Conservation (phyloP, 2,888 invertebrate species). For the Microplitis deprimator region DNA sequence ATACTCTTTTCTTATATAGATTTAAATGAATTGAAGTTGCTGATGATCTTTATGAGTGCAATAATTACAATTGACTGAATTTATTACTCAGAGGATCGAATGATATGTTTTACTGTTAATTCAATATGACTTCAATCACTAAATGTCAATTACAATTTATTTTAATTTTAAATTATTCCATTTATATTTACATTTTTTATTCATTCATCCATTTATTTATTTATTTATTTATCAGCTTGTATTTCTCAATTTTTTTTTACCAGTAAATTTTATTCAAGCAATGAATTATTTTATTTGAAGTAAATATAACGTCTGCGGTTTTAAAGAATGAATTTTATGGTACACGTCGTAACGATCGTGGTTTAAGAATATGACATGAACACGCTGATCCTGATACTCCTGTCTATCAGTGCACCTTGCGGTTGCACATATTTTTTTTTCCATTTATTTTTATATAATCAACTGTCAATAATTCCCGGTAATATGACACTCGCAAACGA, state of each 20-base stretch:
- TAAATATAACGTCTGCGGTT: slow-evolving; percentile 17
- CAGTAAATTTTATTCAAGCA: not conserved
- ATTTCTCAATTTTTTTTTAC: not conserved
- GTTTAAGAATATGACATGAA: slow-evolving; percentile 25
- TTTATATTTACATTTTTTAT: not conserved
- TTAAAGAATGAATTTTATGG: slow-evolving; percentile 1
- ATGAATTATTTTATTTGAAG: not conserved
- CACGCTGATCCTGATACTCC: slow-evolving; percentile 1
- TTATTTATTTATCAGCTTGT: not conserved
- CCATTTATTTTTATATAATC: slow-evolving; percentile 19
- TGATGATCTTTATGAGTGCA: slow-evolving; percentile 43
- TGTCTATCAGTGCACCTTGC: slow-evolving; percentile 50
- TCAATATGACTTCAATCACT: slow-evolving; percentile 16
- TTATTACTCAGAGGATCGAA: slow-evolving; percentile 41
- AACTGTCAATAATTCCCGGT: slow-evolving; percentile 59
- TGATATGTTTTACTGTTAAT: slow-evolving; percentile 42
- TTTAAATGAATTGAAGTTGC: not conserved
- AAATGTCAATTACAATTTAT: slow-evolving; percentile 13
- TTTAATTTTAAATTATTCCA: not conserved
- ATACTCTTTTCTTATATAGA: not conserved
- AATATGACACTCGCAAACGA: slow-evolving; percentile 65
- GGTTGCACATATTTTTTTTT: slow-evolving; percentile 47
- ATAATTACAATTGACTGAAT: slow-evolving; percentile 50
- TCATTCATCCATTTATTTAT: not conserved
- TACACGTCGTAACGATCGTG: slow-evolving; percentile 37